phyloP scores from a whole-genome alignment of 2,113 vertebrate species.

The Panthera uncia region DNA sequence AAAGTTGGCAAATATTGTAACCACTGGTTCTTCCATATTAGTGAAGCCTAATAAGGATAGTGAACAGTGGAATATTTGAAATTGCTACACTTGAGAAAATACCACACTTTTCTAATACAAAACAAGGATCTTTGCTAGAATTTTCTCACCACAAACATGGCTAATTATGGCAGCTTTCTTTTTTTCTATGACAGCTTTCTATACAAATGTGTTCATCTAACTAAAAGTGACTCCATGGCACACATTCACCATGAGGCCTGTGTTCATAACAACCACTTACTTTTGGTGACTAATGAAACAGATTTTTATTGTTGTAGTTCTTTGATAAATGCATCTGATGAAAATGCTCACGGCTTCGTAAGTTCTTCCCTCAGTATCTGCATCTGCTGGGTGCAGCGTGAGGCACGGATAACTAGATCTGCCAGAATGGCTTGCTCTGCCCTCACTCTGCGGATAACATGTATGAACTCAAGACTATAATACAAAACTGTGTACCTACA shows the following conservation, averaged over 20 bases:
- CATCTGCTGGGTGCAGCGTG: background rate
- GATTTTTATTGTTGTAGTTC: background rate
- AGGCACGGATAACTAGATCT: background rate
- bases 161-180: background rate
- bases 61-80: background rate
- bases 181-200: background rate
- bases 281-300: slow-evolving; percentile 7
- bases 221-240: background rate
- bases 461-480: slow-evolving; percentile 51
- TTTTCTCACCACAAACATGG: background rate
- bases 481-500: background rate
- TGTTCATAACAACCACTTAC: background rate
- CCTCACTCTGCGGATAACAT: slow-evolving; percentile 62
- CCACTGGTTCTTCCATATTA: background rate
- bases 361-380: background rate
- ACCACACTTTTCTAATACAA: background rate
- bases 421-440: slow-evolving; percentile 6
- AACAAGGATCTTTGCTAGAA: background rate
- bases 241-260: background rate
- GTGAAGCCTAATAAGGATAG: background rate
- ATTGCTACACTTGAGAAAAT: background rate
- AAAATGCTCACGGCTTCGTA: background rate
- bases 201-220: background rate
- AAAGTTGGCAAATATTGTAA: background rate
- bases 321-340: background rate